These are phyloP conservation scores for Pantherophis alleghaniensis DNA, from an alignment of 2,797 vertebrate species.

Conservation along the genomic window DNA sequence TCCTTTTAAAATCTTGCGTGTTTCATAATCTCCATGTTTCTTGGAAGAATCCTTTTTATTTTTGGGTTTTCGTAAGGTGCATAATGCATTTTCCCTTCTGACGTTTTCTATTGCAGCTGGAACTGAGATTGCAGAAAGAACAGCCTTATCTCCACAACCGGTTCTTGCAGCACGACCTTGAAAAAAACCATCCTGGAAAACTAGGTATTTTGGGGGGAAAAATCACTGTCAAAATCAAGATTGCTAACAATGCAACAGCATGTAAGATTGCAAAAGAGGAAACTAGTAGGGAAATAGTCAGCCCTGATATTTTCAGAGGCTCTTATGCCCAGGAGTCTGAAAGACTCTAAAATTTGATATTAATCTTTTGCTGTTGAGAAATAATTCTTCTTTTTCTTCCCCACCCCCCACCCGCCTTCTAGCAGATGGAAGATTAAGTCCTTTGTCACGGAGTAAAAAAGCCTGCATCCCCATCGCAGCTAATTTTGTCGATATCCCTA, in stretches of 20 bases:
- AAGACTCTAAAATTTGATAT: not conserved
- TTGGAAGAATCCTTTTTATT: not conserved
- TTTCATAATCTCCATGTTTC: not conserved
- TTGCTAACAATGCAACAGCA: not conserved
- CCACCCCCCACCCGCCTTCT: not conserved
- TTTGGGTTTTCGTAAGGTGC: not conserved
- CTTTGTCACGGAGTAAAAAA: constrained; percentile 63
- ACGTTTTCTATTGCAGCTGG: constrained; percentile 71
- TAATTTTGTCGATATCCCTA: constrained; percentile 64
- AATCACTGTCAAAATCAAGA: not conserved
- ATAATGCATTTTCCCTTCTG: not conserved
- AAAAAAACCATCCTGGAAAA: constrained; percentile 73
- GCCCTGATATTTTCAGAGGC: not conserved
- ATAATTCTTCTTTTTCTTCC: constrained; percentile 34
- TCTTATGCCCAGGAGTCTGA: not conserved
- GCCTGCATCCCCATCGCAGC: constrained; percentile 62
- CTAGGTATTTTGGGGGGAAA: constrained; percentile 65
- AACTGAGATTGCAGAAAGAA: constrained; percentile 76
- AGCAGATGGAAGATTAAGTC: constrained; percentile 70
- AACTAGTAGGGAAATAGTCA: not conserved
- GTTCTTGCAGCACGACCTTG: constrained; percentile 75
- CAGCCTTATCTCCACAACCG: constrained; percentile 67
- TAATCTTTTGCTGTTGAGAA: not conserved
- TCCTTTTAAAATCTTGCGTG: not conserved
- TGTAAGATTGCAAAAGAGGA: not conserved